Conservation (phyloP, 2,888 invertebrate species). For the Synanthedon vespiformis region DNA sequence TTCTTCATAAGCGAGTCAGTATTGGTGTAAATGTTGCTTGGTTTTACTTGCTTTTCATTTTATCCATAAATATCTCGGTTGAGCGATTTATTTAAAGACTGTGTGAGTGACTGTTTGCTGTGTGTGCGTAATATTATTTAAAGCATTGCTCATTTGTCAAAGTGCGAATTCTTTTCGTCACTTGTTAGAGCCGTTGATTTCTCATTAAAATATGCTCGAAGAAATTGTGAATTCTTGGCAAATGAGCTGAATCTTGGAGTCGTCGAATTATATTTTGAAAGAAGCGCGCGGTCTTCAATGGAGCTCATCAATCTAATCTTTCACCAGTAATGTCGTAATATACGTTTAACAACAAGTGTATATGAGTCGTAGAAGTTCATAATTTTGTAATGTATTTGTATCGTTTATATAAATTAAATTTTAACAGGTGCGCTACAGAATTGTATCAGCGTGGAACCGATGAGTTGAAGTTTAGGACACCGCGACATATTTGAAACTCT, state of each 20-base stretch:
- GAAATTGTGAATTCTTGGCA: slow-evolving; percentile 32
- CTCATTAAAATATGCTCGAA: slow-evolving; percentile 11
- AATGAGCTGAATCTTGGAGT: slow-evolving; percentile 7
- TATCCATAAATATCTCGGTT: too few relatives aligned
- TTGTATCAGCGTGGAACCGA: slow-evolving; percentile 20
- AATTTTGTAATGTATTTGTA: not conserved
- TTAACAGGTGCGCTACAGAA: slow-evolving; percentile 6
- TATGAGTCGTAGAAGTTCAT: too few relatives aligned
- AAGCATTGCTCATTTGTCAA: slow-evolving; percentile 25
- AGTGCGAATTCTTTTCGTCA: slow-evolving; percentile 22
- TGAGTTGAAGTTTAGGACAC: slow-evolving; percentile 48
- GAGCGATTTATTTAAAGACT: too few relatives aligned
- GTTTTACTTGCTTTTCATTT: too few relatives aligned
- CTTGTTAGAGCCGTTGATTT: slow-evolving; percentile 23
- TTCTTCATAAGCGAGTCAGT: too few relatives aligned
- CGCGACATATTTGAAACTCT: slow-evolving; percentile 68
- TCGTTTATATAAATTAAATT: not conserved
- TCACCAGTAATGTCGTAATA: too few relatives aligned
- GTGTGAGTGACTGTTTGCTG: too few relatives aligned
- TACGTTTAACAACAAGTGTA: too few relatives aligned
- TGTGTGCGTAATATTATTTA: not conserved
- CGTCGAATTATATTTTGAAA: not conserved
- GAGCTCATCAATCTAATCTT: too few relatives aligned
- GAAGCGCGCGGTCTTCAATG: too few relatives aligned
- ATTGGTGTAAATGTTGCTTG: too few relatives aligned